Base-by-base conservation (phyloP, 2,888 invertebrate genomes). In the Penaeus monodon region DNA sequence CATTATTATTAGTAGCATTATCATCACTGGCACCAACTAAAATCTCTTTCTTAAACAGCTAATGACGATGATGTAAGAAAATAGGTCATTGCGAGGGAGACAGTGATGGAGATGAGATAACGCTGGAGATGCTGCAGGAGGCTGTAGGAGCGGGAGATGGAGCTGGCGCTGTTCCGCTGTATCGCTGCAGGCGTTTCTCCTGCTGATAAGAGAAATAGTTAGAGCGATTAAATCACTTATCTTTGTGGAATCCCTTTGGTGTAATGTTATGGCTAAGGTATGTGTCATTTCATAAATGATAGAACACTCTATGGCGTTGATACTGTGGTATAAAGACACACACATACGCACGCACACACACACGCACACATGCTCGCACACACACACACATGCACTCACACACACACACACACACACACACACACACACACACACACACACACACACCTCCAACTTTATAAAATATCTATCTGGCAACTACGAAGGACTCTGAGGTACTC, bases 151-250 rank as follows among this genome's bases (percentile, higher is more conserved):
- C 10, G 3, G 49, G 24, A 12, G 10, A 44, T 74, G 22, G 22
- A 29, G 27, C 22, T 29, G 24, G 79, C 80, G 12, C 44, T 33
- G 73, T 88, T 88, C 57, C 85, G 85, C 38, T 88, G 88, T 85
- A 88, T 88, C 24, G 88, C 88, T 24, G 85, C 88, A 12, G 88
- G 88, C 68, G 77, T 84, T 70, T 88, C 88, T 22, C 88, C 88
- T 88, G 84, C 44, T 44, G 44, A 44, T 44, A 44, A 44, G 44
- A 44, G 44, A 44, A 44, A 44, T 44, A 76, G 57, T 68, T 33
- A 27, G 44, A 44, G 44, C 44, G 8, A 44, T n/a, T 27, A 68
- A 68, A 27, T 4, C 68, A 68, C n/a, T 68, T 68, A 68, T 27
- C n/a, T 27, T 10, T 68, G 27, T 68, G n/a, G n/a, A 68, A 68